phyloP scores from a whole-genome alignment of 2,113 vertebrate genomes.

The Anoura caudifer region DNA sequence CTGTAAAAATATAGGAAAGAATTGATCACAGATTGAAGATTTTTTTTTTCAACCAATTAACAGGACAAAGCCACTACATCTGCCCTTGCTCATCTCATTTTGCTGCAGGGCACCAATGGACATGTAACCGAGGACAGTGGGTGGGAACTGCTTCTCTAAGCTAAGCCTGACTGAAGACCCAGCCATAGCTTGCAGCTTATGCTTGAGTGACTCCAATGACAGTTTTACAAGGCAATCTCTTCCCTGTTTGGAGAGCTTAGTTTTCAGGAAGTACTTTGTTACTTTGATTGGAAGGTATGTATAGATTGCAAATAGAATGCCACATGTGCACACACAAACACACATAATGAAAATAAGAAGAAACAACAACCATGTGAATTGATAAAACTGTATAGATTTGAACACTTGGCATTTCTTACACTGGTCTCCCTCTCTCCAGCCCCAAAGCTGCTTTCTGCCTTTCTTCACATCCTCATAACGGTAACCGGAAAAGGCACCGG shows the following conservation, averaged over 20 bases:
- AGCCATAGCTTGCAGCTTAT: background rate
- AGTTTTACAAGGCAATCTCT: background rate
- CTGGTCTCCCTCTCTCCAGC: fast-evolving
- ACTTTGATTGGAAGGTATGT: background rate
- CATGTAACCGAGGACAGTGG: background rate
- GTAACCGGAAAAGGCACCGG: no score
- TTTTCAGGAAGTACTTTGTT: background rate
- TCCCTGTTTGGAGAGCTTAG: background rate
- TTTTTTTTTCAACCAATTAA: background rate
- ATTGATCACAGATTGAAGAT: background rate
- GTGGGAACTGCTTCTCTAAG: background rate
- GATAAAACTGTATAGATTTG: background rate
- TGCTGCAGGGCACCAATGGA: background rate
- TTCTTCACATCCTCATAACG: background rate
- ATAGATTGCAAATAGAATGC: background rate
- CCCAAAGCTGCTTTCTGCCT: background rate
- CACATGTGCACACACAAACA: no score
- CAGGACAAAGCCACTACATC: background rate
- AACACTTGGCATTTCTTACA: background rate
- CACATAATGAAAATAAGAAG: background rate
- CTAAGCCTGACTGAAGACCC: background rate
- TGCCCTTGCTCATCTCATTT: background rate
- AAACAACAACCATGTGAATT: background rate
- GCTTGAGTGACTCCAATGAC: background rate
- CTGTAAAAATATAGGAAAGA: background rate